Evolutionary conservation across 1,140 invertebrate genomes (phyloP).

Genomic region (Meloidogyne exigua): DNA sequence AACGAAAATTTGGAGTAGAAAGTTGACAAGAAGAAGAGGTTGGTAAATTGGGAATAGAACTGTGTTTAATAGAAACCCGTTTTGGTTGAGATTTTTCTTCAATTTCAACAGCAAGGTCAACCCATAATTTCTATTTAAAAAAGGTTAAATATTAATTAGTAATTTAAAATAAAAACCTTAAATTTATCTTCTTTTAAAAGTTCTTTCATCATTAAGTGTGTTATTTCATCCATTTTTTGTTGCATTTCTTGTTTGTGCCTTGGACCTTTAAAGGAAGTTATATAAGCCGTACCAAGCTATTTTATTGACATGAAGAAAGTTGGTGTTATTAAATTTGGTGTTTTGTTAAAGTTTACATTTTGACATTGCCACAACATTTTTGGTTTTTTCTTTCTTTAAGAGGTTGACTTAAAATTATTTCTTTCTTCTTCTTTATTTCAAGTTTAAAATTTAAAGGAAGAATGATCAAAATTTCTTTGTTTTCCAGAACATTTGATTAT

Average conservation of each 20-base stretch:
- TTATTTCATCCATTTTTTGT: not conserved
- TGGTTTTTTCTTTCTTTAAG: not conserved
- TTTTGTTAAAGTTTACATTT: too few relatives aligned
- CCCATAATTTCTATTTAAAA: slow-evolving; percentile 30
- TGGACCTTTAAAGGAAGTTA: too few relatives aligned
- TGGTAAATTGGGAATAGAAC: not conserved
- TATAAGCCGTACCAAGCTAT: too few relatives aligned
- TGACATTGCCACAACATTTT: not conserved
- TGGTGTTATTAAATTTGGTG: too few relatives aligned
- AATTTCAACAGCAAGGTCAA: slow-evolving; percentile 17
- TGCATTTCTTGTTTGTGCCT: too few relatives aligned
- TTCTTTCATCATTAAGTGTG: not conserved
- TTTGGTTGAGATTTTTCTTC: slow-evolving; percentile 6
- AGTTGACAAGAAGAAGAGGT: not conserved
- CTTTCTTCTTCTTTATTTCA: too few relatives aligned
- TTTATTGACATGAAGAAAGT: too few relatives aligned
- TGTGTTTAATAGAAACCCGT: not conserved
- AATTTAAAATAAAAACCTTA: not conserved
- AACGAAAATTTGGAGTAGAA: not conserved
- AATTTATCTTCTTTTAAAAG: not conserved
- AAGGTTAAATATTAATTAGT: not conserved
- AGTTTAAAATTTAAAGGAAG: too few relatives aligned
- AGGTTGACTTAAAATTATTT: too few relatives aligned
- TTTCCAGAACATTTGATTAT: not conserved
- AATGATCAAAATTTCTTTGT: not conserved